Conservation (phyloP, 2,888 invertebrate species). For the Cosmia trapezina region DNA sequence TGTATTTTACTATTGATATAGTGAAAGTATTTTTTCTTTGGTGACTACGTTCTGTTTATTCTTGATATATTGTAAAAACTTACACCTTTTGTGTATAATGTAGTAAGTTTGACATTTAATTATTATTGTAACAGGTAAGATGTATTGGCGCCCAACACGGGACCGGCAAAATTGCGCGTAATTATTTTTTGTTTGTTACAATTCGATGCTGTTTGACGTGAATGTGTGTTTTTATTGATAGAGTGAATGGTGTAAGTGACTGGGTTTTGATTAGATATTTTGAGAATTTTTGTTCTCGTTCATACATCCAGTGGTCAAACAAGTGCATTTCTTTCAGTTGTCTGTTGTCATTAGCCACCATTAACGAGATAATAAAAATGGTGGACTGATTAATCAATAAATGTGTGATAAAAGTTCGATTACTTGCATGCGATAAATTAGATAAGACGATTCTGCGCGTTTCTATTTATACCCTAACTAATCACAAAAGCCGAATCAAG, state of each 20-base stretch:
- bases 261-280: not conserved
- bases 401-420: not conserved
- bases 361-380: not conserved
- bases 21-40: not conserved
- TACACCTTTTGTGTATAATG: too few species aligned
- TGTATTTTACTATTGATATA: not conserved
- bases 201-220: too few species aligned
- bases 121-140: conserved; percentile 68
- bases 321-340: not conserved
- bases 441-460: conserved; percentile 1
- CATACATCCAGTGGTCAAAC: not conserved
- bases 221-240: not conserved
- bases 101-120: conserved; percentile 71
- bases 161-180: conserved; percentile 30
- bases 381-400: conserved; percentile 1
- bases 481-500: conserved; percentile 47
- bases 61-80: not conserved
- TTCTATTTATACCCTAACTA: conserved; percentile 40
- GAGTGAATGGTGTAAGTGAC: not conserved
- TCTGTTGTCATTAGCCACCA: not conserved
- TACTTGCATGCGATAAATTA: conserved; percentile 13
- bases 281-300: not conserved
- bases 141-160: conserved; percentile 64
- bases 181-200: conserved; percentile 15
- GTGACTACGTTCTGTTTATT: not conserved